Evolutionary conservation across 2,888 invertebrate genomes (phyloP), one percentile per base, ranked within the genome.

Genomic region (Neoascia interrupta): DNA sequence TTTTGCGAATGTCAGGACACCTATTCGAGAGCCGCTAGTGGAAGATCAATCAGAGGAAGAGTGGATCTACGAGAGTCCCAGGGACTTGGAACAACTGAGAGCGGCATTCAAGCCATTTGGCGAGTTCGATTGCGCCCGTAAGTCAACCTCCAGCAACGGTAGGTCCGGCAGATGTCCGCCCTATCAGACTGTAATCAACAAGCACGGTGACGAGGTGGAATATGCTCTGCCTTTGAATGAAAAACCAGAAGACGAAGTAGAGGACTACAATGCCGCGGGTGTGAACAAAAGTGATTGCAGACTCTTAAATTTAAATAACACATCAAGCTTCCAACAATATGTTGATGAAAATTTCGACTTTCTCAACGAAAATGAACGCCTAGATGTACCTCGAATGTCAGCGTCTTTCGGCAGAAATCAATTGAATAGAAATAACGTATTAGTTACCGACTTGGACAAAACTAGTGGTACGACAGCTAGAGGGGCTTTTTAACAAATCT

Each of bases 211-310:
- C 13, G 70, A 81, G 8, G 84, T 84, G 0, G 84, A 84, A 21
- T 84, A 84, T 70, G 83, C 84, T 15, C 31, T 84, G 34, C 84
- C 84, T 5, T 82, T 82, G 26, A 81, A 72, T 70, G 84, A 84
- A 39, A 74, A 75, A 28, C 5, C 36, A 26, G 53, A 66, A 6
- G 74, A 75, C 1, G 43, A 70, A 34, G 39, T 41, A 0, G 39
- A 34, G 1, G 37, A 45, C 1, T 49, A 43, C 11, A 21, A 4
- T 51, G 8, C 16, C n/a, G 54, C 36, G 6, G 26, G 10, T 21
- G 11, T 13, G 4, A 43, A 21, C 8, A 43, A 23, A 28, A 47
- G 21, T 2, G 26, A 41, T 1, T 23, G 39, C 13, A 36, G 23
- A 36, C 23, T 49, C 41, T 6, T 61, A 21, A 39, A 31, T 0